These are phyloP conservation scores for Amblyopsis rosae DNA, from an alignment of 2,113 vertebrate genomes.

Conservation along the genomic window DNA sequence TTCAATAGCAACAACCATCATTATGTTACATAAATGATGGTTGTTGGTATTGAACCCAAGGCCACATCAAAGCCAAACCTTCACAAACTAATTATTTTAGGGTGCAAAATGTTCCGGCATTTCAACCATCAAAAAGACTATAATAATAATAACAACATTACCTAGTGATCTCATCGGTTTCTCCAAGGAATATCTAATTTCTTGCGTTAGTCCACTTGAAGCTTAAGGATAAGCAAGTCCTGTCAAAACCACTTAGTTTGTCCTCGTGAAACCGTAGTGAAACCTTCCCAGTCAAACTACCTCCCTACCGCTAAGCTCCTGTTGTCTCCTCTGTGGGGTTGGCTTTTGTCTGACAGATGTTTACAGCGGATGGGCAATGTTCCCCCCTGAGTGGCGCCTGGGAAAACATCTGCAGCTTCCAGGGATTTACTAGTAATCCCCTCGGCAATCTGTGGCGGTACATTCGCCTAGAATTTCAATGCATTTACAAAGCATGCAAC, in stretches of 20 bases:
- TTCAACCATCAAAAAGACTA: background rate
- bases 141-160: background rate
- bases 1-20: too few species aligned
- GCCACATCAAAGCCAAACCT: background rate
- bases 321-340: slow-evolving; percentile 54
- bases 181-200: slow-evolving; percentile 16
- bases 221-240: slow-evolving; percentile 23
- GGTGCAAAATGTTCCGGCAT: background rate
- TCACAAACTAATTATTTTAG: background rate
- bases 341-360: slow-evolving; percentile 76
- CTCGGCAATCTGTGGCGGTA: slow-evolving; percentile 56
- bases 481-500: slow-evolving; percentile 58
- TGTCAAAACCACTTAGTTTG: slow-evolving; percentile 45
- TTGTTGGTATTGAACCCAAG: too few species aligned
- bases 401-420: slow-evolving; percentile 75
- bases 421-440: slow-evolving; percentile 71
- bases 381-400: slow-evolving; percentile 55
- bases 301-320: slow-evolving; percentile 57
- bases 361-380: slow-evolving; percentile 66
- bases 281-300: slow-evolving; percentile 59
- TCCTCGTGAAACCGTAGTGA: slow-evolving; percentile 52
- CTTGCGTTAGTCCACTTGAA: slow-evolving; percentile 28
- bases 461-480: slow-evolving; percentile 66
- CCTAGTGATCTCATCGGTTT: slow-evolving; percentile 21
- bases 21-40: too few species aligned